Base-by-base conservation (phyloP, 2,113 vertebrate species). In the Hyla sarda region DNA sequence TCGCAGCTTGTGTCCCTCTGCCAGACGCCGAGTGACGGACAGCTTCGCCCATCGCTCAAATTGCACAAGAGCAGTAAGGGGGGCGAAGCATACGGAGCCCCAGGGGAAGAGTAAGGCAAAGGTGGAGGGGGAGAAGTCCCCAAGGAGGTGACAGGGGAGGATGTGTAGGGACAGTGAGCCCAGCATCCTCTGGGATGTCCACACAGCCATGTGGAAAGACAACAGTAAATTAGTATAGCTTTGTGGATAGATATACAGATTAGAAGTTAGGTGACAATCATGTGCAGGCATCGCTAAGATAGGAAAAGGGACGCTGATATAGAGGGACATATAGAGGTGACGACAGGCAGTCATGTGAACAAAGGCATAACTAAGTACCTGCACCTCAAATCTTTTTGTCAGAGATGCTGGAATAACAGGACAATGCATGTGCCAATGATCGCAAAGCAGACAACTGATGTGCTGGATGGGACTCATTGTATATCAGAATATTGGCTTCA, bases 41-140 rank as follows among this genome's bases (percentile, higher is more conserved):
- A 85, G 84, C 84, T 85, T 85, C 84, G 75, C 60, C 84, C 84
- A 85, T 85, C 75, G 84, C 84, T 85, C 84, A 85, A 85, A 85
- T 85, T 85, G 84, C 84, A 85, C 75, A 85, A 34, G 83, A 75
- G 75, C 75, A 56, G 60, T 34, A 37, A 71, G 50, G 56, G 67
- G 52, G 52, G 71, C 41, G 48, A 60, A 54, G 82, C 37, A 30
- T 41, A 19, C 12, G 50, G 71, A 84, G 71, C 54, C 71, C 71
- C 52, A 45, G 78, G 78, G 78, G 78, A 45, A 60, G 56, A 62
- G 58, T 32, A 34, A 47, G 67, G 50, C 16, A 58, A 58, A 72
- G 58, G 50, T 37, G 56, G 52, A 54, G 37, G 71, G 47, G 69
- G 45, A 30, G 41, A 82, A 12, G 78, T 65, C 78, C 78, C 78